A percentile compares a stretch with the other conserved stretches of the same genome.
phyloP scores from a whole-genome alignment of 2,797 vertebrate genomes.

The Lateolabrax maculatus region DNA sequence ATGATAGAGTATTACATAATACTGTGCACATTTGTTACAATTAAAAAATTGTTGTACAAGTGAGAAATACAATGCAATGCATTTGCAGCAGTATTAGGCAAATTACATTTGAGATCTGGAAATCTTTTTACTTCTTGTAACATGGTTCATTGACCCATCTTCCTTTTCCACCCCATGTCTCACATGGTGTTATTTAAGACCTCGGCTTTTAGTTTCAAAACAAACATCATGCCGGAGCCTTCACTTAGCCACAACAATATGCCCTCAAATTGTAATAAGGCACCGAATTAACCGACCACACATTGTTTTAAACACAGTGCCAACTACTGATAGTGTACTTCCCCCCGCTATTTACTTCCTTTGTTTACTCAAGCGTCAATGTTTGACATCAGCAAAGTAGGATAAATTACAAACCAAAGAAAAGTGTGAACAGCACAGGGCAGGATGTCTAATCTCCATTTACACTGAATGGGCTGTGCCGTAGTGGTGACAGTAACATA shows the following conservation, averaged over 20 bases:
- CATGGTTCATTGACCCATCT: constrained; percentile 57
- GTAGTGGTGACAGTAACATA: constrained; percentile 66
- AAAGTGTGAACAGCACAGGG: constrained; percentile 76
- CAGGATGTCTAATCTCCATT: constrained; percentile 75
- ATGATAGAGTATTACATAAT: neutral
- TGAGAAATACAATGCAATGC: neutral
- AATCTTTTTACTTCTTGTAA: constrained; percentile 31
- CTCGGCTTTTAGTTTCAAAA: constrained; percentile 71
- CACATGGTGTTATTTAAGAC: constrained; percentile 68
- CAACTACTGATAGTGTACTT: constrained; percentile 63
- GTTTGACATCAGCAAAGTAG: constrained; percentile 74
- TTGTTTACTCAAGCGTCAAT: constrained; percentile 69
- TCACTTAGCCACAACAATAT: constrained; percentile 63
- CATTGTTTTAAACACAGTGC: constrained; percentile 65
- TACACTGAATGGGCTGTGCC: constrained; percentile 62
- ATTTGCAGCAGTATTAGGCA: constrained; percentile 4
- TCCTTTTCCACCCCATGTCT: constrained; percentile 44
- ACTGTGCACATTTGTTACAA: neutral
- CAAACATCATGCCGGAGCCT: constrained; percentile 66
- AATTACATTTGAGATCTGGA: constrained; percentile 31
- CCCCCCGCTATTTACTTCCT: constrained; percentile 66
- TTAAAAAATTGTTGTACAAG: neutral
- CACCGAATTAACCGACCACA: constrained; percentile 65
- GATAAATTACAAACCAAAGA: constrained; percentile 76
- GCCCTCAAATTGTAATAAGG: constrained; percentile 65